phyloP scores from a whole-genome alignment of 2,113 vertebrate genomes.

The Melanerpes formicivorus region DNA sequence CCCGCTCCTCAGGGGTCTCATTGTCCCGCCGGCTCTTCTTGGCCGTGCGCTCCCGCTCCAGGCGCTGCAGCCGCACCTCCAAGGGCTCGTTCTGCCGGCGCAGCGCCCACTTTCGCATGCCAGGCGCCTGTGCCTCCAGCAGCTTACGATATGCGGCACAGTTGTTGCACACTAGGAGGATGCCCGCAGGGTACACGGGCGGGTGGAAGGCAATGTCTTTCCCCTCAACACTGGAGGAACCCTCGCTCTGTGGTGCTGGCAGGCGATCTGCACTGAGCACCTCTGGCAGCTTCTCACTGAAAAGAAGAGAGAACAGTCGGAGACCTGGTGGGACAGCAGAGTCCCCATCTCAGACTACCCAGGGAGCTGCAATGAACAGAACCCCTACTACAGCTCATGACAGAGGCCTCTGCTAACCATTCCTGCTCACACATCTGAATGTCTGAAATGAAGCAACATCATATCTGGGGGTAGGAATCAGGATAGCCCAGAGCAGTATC shows the following conservation, averaged over 20 bases:
- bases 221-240: constrained; percentile 67
- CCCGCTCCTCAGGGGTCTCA: constrained; percentile 90
- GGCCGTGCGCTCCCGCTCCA: constrained; percentile 93
- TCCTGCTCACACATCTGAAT: background rate
- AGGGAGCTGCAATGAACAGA: background rate
- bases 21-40: constrained; percentile 95
- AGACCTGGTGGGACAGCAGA: background rate
- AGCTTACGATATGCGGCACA: constrained; percentile 92
- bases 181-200: constrained; percentile 89
- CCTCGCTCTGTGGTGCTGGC: constrained; percentile 75
- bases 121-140: constrained; percentile 83
- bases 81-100: constrained; percentile 92
- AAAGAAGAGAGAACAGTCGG: constrained; percentile 34
- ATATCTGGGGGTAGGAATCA: background rate
- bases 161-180: constrained; percentile 95
- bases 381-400: background rate
- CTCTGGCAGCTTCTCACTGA: constrained; percentile 92
- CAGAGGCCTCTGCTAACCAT: background rate
- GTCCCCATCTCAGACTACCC: background rate
- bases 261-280: constrained; percentile 84
- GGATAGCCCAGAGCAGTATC: background rate
- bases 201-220: constrained; percentile 79
- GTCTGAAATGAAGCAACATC: background rate
- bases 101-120: constrained; percentile 88
- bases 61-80: constrained; percentile 87